A percentile compares a stretch with the other conserved stretches of the same genome.
These are phyloP conservation scores for Baryphthengus martii DNA, from an alignment of 2,113 vertebrate species.

Conservation along the genomic window DNA sequence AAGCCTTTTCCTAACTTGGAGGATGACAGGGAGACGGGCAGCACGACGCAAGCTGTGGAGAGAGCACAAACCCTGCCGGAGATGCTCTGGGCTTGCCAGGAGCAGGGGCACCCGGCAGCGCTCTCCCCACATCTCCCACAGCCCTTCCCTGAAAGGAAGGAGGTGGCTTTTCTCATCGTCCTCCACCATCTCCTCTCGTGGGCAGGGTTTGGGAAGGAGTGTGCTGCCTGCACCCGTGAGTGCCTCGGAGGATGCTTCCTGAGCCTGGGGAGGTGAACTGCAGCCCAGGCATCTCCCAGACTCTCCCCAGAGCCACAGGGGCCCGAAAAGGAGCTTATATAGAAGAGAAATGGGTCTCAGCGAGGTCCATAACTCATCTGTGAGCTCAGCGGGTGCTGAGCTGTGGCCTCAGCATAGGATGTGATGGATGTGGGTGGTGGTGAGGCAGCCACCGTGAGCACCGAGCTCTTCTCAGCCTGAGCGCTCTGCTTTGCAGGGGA, in stretches of 20 bases:
- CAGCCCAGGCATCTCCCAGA: neutral
- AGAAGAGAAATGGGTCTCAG: neutral
- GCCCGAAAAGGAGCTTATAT: neutral
- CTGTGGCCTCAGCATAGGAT: rapidly evolving
- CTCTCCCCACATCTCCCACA: rapidly evolving
- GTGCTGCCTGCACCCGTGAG: neutral
- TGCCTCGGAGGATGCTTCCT: neutral
- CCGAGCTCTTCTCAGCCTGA: neutral
- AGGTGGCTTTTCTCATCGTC: neutral
- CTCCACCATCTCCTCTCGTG: neutral
- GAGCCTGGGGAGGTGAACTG: neutral
- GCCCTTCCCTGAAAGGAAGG: neutral
- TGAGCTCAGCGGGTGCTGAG: neutral
- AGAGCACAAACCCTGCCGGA: neutral
- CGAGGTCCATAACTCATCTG: neutral
- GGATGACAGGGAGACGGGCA: neutral
- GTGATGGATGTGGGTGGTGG: neutral
- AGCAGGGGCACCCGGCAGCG: rapidly evolving
- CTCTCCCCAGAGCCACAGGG: neutral
- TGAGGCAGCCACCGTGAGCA: rapidly evolving
- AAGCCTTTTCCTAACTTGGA: neutral
- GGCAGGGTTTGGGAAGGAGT: neutral
- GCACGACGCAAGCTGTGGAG: neutral
- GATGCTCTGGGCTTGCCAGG: neutral
- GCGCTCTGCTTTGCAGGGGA: neutral